Conservation (phyloP, 2,113 vertebrate species). For the Falco punctatus region DNA sequence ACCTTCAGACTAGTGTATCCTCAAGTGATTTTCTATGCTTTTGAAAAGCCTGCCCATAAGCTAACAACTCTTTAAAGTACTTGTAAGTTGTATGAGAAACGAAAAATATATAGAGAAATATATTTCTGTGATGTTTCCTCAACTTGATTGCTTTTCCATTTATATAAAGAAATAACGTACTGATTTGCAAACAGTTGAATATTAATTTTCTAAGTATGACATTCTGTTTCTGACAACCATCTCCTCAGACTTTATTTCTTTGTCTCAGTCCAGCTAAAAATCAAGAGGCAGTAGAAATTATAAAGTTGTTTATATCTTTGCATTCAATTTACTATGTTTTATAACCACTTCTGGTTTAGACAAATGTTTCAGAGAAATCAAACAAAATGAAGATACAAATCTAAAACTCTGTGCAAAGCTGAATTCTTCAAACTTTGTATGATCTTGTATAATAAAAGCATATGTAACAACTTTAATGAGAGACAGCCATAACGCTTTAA, state of each 20-base stretch:
- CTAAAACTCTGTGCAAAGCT: not conserved
- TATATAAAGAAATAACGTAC: not conserved
- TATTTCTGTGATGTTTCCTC: not conserved
- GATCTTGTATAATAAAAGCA: not conserved
- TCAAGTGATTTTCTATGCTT: not conserved
- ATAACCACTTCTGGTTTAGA: not conserved
- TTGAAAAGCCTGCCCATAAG: not conserved
- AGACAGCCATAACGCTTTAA: not conserved
- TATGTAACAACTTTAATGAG: not conserved
- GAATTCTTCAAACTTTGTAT: not conserved
- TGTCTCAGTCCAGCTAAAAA: slow-evolving; percentile 36
- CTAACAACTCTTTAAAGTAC: not conserved
- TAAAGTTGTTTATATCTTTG: slow-evolving; percentile 1
- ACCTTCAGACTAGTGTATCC: not conserved
- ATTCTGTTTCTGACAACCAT: not conserved
- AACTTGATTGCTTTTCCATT: not conserved
- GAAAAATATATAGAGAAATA: not conserved
- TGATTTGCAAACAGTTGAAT: not conserved
- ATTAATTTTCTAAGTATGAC: slow-evolving; percentile 11
- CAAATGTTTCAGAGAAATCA: not conserved
- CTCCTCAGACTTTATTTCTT: slow-evolving; percentile 20
- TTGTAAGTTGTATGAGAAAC: not conserved
- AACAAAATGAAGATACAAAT: slow-evolving; percentile 17
- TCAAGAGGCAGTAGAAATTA: not conserved
- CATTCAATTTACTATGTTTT: not conserved